These are phyloP conservation scores for Hanleya hanleyi DNA, from an alignment of 2,888 invertebrate species.

Conservation along the genomic window DNA sequence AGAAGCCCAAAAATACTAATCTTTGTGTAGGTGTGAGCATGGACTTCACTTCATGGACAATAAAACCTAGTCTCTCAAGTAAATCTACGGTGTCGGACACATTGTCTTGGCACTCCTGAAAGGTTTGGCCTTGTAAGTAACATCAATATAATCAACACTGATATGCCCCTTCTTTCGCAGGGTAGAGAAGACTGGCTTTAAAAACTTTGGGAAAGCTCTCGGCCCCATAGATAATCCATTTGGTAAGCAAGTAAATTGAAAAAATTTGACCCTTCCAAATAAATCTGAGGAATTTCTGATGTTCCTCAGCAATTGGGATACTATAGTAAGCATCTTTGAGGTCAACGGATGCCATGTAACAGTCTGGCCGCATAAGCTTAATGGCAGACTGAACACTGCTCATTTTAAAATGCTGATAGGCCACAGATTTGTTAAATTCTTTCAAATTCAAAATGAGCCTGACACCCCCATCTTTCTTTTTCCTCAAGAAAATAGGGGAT, in stretches of 20 bases:
- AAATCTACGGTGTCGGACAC: background rate
- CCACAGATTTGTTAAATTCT: conserved; percentile 4
- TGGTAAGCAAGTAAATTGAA: conserved; percentile 8
- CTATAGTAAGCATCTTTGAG: conserved; percentile 11
- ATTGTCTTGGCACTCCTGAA: background rate
- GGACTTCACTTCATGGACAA: background rate
- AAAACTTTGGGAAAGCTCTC: conserved; percentile 8
- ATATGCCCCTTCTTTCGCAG: background rate
- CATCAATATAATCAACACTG: conserved; percentile 5
- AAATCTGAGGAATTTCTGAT: conserved; percentile 5
- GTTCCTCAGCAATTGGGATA: background rate
- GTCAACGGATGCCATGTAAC: conserved; percentile 11
- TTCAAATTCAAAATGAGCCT: background rate
- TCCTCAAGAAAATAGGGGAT: too few species aligned
- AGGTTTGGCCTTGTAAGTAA: background rate
- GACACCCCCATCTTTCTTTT: conserved; percentile 1
- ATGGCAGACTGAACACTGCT: background rate
- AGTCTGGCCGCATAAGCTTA: background rate
- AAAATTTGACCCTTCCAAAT: background rate
- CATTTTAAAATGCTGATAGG: conserved; percentile 16
- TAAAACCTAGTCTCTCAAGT: background rate
- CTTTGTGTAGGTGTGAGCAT: background rate
- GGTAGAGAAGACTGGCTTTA: conserved; percentile 8
- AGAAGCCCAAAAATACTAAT: background rate
- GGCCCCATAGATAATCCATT: conserved; percentile 13